phyloP scores from a whole-genome alignment of 2,113 vertebrate species.

The Sprattus sprattus region DNA sequence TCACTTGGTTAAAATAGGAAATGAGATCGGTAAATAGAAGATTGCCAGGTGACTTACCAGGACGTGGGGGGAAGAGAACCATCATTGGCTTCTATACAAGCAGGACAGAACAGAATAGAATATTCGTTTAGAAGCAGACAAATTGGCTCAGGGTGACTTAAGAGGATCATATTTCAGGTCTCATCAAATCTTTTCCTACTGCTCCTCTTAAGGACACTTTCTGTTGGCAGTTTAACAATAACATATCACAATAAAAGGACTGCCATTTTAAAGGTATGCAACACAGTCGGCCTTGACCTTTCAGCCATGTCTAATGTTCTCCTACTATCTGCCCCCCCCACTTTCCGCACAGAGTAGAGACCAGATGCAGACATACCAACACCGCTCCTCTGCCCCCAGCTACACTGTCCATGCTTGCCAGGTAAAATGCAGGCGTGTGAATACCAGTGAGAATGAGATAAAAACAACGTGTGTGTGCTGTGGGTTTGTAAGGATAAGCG shows the following conservation, averaged over 20 bases:
- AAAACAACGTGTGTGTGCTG: not conserved
- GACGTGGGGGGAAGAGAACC: constrained; percentile 56
- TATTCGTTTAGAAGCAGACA: not conserved
- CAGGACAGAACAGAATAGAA: not conserved
- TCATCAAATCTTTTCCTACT: not conserved
- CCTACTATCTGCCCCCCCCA: not conserved
- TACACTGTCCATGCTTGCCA: not conserved
- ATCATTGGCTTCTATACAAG: constrained; percentile 60
- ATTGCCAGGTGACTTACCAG: constrained; percentile 56
- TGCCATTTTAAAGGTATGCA: not conserved
- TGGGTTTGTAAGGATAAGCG: not conserved
- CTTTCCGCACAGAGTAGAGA: not conserved
- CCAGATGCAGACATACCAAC: constrained; percentile 6
- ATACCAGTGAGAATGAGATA: not conserved
- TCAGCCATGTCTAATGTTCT: constrained; percentile 10
- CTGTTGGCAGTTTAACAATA: not conserved
- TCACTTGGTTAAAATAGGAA: not conserved
- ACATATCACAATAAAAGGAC: not conserved
- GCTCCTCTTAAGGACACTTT: not conserved
- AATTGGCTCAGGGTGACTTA: not conserved
- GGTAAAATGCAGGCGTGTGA: not conserved
- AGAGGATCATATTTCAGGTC: not conserved
- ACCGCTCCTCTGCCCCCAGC: not conserved
- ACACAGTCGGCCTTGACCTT: not conserved
- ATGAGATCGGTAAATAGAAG: not conserved